Evolutionary conservation across 1,140 invertebrate genomes (phyloP).

Genomic region (Penaeus indicus): DNA sequence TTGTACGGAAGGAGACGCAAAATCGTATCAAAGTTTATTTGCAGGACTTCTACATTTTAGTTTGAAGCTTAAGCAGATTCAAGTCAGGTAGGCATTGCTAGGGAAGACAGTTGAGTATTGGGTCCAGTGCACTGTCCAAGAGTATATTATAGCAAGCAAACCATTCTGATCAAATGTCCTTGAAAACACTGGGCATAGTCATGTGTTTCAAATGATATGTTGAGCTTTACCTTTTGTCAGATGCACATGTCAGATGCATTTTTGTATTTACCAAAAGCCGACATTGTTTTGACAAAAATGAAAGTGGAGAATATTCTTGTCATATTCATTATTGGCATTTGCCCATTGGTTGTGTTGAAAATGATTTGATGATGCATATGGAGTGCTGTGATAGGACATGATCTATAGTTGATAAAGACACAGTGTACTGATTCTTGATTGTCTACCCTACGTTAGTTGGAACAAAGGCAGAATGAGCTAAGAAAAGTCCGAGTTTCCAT

Average conservation of each 20-base stretch:
- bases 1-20: no score
- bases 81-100: conserved; percentile 55
- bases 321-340: no score
- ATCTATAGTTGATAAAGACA: conserved; percentile 1
- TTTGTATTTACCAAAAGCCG: no score
- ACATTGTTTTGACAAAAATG: no score
- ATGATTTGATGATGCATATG: conserved; percentile 4
- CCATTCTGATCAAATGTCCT: conserved; percentile 42
- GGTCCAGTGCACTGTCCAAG: conserved; percentile 40
- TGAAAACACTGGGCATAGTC: conserved; percentile 21
- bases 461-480: conserved; percentile 58
- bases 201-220: no score
- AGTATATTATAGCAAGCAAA: conserved; percentile 22
- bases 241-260: no score
- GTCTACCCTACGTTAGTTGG: conserved; percentile 56
- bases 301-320: no score
- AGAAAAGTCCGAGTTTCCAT: conserved; percentile 55
- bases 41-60: conserved; percentile 5
- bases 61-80: neutral
- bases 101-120: conserved; percentile 48
- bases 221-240: no score
- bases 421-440: conserved; percentile 53
- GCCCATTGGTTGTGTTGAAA: conserved; percentile 16
- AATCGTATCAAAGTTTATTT: neutral
- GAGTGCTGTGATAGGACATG: conserved; percentile 19